Evolutionary conservation across 2,113 vertebrate genomes (phyloP), one percentile per base, ranked within the genome.

Genomic region (Leptobrachium ailaonicum): DNA sequence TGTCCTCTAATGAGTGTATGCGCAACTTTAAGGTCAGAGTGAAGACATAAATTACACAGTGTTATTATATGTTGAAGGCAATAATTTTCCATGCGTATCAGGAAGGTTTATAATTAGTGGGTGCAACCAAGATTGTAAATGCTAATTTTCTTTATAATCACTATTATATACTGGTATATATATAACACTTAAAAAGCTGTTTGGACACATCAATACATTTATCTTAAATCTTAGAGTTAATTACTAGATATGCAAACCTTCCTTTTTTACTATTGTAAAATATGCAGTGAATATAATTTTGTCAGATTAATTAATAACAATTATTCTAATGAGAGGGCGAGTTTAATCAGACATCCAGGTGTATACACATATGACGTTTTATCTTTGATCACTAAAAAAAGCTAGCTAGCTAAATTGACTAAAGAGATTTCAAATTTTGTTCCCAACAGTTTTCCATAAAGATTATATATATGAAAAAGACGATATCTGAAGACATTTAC

Each of bases 41-140:
- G 20, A 60, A 60, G 56, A 12, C 56, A 64, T 64, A 64, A 64
- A 64, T 64, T 13, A 64, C 20, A 64, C 40, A 64, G 13, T 60
- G 62, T 13, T 64, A 64, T 13, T 64, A 64, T 64, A 20, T 40
- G 32, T n/a, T 64, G 41, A n/a, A 73, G 13, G 41, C 5, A 60
- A 20, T 72, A 53, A 7, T 41, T 58, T 56, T 58, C 14, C 9
- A 72, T 5, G n/a, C 40, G 5, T 5, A 60, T 73, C 54, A 60
- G 6, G 32, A 44, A n/a, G 43, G 13, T 13, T 13, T 69, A 12
- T 56, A n/a, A 60, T 73, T 43, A 73, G 9, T 60, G 71, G 53
- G 12, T 60, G 53, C 53, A 73, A 50, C 41, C 71, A 58, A 14
- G 54, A 20, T 73, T 42, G 41, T 58, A 56, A 58, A 71, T 71